These are phyloP conservation scores for Thymelicus sylvestris DNA, from an alignment of 2,888 invertebrate species.

Conservation along the genomic window DNA sequence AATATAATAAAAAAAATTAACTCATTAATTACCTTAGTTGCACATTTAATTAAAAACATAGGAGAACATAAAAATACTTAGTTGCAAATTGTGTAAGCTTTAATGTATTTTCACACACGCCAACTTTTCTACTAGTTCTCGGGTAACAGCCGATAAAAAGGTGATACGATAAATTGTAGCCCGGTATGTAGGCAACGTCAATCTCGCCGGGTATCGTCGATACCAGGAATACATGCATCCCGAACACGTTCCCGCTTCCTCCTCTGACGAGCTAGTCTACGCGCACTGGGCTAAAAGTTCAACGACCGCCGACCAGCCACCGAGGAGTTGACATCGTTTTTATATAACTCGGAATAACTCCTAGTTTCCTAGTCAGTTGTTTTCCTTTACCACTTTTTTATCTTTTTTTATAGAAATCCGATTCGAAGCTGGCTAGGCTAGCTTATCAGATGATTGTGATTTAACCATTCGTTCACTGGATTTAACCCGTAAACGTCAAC, in stretches of 20 bases:
- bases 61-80: slow-evolving; percentile 4
- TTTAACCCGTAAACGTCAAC: too few relatives aligned
- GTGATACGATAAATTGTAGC: slow-evolving; percentile 38
- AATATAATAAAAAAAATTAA: too few relatives aligned
- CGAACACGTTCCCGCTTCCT: slow-evolving; percentile 49
- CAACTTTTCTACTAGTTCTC: slow-evolving; percentile 13
- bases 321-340: slow-evolving; percentile 34
- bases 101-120: slow-evolving; percentile 17
- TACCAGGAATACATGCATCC: slow-evolving; percentile 47
- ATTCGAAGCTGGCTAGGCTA: background rate
- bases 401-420: background rate
- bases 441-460: too few relatives aligned
- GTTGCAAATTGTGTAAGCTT: slow-evolving; percentile 9
- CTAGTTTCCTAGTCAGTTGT: slow-evolving; percentile 31
- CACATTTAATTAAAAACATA: background rate
- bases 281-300: slow-evolving; percentile 66
- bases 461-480: too few relatives aligned
- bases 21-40: too few relatives aligned
- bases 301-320: slow-evolving; percentile 58
- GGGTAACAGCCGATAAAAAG: slow-evolving; percentile 30
- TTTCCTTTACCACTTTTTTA: slow-evolving; percentile 22
- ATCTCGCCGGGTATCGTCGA: slow-evolving; percentile 42
- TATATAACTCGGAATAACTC: slow-evolving; percentile 31
- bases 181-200: slow-evolving; percentile 33
- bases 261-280: slow-evolving; percentile 48